phyloP scores from a whole-genome alignment of 1,140 invertebrate species.

The Ericerus pela region DNA sequence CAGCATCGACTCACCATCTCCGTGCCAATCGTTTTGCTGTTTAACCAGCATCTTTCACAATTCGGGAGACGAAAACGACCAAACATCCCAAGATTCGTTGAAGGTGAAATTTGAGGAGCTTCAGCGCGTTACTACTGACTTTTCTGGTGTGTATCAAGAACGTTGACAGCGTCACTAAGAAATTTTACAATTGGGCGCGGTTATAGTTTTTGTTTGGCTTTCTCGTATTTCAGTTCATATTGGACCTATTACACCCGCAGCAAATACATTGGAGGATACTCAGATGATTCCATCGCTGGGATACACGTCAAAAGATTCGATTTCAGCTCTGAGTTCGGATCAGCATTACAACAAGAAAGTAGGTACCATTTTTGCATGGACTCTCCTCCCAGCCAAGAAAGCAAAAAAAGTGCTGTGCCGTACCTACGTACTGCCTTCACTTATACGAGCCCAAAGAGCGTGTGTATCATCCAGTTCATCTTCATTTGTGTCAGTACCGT shows the following conservation, averaged over 20 bases:
- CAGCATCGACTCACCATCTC: background rate
- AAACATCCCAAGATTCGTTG: conserved; percentile 1
- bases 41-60: background rate
- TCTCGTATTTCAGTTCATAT: background rate
- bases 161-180: no score
- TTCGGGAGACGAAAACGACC: conserved; percentile 3
- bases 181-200: no score
- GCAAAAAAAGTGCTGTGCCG: no score
- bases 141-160: background rate
- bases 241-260: background rate
- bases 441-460: no score
- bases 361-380: background rate
- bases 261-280: background rate
- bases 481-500: no score
- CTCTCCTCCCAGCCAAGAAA: no score
- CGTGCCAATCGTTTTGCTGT: conserved; percentile 1
- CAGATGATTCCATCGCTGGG: background rate
- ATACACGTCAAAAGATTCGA: conserved; percentile 4
- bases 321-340: background rate
- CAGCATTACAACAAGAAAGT: conserved; percentile 3
- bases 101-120: background rate
- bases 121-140: background rate
- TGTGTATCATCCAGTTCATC: background rate
- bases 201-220: background rate
- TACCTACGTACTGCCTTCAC: no score